A percentile compares a stretch with the other conserved stretches of the same genome.
Conservation (phyloP, 2,797 vertebrate genomes). For the Cirrhinus mrigala region DNA sequence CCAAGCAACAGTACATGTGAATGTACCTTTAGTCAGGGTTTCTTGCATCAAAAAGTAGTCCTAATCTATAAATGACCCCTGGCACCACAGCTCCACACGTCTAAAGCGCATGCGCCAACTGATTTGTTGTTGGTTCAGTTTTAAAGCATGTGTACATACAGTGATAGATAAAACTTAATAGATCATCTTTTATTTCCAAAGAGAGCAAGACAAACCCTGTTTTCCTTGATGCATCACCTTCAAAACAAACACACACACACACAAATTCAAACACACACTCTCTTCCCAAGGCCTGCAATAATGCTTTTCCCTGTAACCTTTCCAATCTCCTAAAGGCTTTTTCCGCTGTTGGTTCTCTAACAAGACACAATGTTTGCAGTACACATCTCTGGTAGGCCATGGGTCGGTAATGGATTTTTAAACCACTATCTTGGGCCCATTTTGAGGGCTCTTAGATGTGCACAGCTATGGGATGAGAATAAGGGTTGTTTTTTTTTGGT, state of each 20-base stretch:
- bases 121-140: not conserved
- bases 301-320: conserved; percentile 31
- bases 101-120: not conserved
- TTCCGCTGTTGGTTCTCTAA: not conserved
- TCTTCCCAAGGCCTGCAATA: not conserved
- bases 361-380: not conserved
- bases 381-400: not conserved
- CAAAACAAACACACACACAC: conserved; percentile 3
- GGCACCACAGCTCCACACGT: not conserved
- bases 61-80: not conserved
- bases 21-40: not conserved
- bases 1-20: not conserved
- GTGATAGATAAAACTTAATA: not conserved
- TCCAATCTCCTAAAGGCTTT: not conserved
- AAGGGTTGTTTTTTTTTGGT: not conserved
- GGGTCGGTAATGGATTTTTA: conserved; percentile 48
- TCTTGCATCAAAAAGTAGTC: not conserved
- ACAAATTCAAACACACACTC: conserved; percentile 12
- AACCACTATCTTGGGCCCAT: conserved; percentile 10
- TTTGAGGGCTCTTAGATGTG: conserved; percentile 35
- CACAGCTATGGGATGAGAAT: not conserved
- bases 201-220: not conserved
- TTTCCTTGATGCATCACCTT: not conserved
- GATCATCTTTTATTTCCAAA: not conserved
- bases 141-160: not conserved